Base-by-base conservation (phyloP, 2,113 vertebrate genomes). In the Heterotis niloticus region DNA sequence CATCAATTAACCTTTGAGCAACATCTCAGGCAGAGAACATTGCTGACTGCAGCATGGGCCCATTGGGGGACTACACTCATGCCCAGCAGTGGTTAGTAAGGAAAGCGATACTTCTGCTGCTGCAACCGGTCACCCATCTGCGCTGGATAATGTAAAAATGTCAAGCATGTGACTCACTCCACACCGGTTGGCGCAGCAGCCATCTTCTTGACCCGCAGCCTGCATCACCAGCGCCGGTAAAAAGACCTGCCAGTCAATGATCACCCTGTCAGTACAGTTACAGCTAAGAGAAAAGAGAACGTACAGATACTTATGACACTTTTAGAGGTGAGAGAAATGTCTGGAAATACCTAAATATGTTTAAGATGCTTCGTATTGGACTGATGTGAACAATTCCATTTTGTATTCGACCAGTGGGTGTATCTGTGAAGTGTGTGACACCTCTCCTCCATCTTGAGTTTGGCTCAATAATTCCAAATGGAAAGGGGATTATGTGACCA, bases 161-260 rank as follows among this genome's bases (percentile, higher is more conserved):
- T 2, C 64, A 5, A 56, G 51, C n/a, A 59, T 13, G 5, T 28
- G 29, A 80, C 89, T 90, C 86, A 91, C 87, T 83, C 80, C 85
- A 78, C 86, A 89, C 76, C 88, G 89, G 84, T 91, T 91, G 79
- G 88, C 80, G 5, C 87, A 92, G 80, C 87, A 90, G 79, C 81
- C 85, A 34, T 66, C 75, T 62, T 88, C 82, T 83, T 85, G 79
- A 0, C 88, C 86, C 24, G 88, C 87, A 76, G 86, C 89, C 79
- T 89, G 23, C 77, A 90, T 90, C 87, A 90, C 83, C 62, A 88
- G 84, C 0, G 89, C 90, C 0, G 89, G 88, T 69, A 91, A 66
- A 76, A 90, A 83, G 29, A 87, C 87, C 91, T 91, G 85, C 0
- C 56, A 75, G 26, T 23, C 67, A 77, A 28, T 60, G 14, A 54